phyloP scores from a whole-genome alignment of 2,797 vertebrate genomes.

The Glyptemys insculpta region DNA sequence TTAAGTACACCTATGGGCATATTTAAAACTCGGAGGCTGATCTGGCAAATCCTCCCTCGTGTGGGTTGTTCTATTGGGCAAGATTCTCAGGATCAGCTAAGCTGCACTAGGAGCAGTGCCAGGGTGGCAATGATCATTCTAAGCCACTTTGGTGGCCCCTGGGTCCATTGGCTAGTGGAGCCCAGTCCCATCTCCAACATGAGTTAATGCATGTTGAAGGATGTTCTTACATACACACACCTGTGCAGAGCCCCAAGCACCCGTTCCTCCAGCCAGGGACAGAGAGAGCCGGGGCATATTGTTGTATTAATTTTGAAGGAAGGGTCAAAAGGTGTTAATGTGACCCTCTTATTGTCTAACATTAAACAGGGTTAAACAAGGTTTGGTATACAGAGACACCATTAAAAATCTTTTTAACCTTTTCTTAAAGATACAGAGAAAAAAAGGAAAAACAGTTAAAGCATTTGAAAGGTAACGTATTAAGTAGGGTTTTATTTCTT shows the following conservation, averaged over 20 bases:
- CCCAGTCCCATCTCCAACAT: background rate
- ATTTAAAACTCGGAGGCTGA: background rate
- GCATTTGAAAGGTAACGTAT: too few species aligned
- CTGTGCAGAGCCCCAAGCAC: background rate
- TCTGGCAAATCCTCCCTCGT: background rate
- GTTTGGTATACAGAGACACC: background rate
- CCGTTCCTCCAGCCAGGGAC: constrained; percentile 17
- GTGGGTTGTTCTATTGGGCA: background rate
- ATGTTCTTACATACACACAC: background rate
- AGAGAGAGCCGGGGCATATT: constrained; percentile 7
- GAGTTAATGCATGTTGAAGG: background rate
- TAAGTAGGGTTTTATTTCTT: background rate
- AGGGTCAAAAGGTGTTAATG: background rate
- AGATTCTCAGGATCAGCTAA: background rate
- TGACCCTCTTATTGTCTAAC: background rate
- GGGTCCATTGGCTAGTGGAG: background rate
- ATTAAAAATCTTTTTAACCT: too few species aligned
- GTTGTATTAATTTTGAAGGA: background rate
- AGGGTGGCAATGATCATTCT: background rate
- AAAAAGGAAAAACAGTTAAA: too few species aligned
- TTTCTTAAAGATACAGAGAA: too few species aligned
- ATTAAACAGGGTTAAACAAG: background rate
- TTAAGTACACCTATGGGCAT: background rate
- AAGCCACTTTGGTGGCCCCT: background rate
- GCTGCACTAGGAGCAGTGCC: background rate